phyloP scores from a whole-genome alignment of 2,797 vertebrate species.

The Syncerus caffer region DNA sequence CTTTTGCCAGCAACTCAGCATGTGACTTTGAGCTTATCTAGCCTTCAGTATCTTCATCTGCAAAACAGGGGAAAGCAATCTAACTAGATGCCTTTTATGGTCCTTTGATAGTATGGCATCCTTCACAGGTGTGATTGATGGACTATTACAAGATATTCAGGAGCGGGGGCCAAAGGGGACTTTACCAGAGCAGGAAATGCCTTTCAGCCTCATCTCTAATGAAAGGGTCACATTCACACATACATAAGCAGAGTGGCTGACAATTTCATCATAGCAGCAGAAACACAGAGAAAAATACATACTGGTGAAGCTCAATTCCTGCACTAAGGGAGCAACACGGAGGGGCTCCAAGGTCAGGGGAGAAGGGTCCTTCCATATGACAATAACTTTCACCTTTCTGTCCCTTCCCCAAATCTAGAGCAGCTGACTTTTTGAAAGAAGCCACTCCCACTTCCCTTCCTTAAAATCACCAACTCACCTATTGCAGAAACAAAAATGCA shows the following conservation, averaged over 20 bases:
- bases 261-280: slow-evolving; percentile 58
- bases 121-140: neutral
- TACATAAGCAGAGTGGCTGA: slow-evolving; percentile 31
- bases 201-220: slow-evolving; percentile 33
- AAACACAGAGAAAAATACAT: slow-evolving; percentile 53
- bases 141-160: slow-evolving; percentile 17
- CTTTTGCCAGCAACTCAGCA: slow-evolving; percentile 44
- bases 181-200: neutral
- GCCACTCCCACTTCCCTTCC: neutral
- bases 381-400: slow-evolving; percentile 12
- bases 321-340: neutral
- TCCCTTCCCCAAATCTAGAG: slow-evolving; percentile 21
- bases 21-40: slow-evolving; percentile 43
- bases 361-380: slow-evolving; percentile 8
- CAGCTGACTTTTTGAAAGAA: slow-evolving; percentile 49
- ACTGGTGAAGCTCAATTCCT: slow-evolving; percentile 16
- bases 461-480: slow-evolving; percentile 2
- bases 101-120: slow-evolving; percentile 26
- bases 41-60: slow-evolving; percentile 36
- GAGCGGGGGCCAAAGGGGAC: neutral
- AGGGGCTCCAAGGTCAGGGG: neutral
- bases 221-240: slow-evolving; percentile 23
- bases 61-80: neutral
- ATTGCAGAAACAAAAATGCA: slow-evolving; percentile 50
- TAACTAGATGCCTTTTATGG: slow-evolving; percentile 1